A percentile compares a stretch with the other conserved stretches of the same genome.
These are phyloP conservation scores for Mesorhabditis belari DNA, from an alignment of 2,888 invertebrate genomes.

Conservation along the genomic window DNA sequence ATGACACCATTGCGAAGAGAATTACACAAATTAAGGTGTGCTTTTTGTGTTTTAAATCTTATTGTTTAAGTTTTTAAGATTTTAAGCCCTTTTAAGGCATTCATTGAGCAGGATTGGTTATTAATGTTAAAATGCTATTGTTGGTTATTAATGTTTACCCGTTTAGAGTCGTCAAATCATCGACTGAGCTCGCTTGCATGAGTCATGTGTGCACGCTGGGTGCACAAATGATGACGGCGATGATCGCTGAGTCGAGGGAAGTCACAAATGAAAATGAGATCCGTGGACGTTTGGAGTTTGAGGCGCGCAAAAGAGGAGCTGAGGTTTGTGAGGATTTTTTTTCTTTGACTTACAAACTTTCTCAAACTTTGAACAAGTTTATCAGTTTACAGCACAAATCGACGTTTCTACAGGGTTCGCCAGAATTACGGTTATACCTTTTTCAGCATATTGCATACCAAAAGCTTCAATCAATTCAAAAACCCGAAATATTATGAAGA, in stretches of 20 bases:
- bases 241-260: conserved; percentile 65
- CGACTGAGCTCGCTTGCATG: conserved; percentile 74
- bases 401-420: no score
- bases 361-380: neutral
- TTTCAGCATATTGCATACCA: no score
- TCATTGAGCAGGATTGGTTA: no score
- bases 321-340: conserved; percentile 54
- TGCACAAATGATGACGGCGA: conserved; percentile 73
- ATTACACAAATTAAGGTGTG: neutral
- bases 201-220: conserved; percentile 75
- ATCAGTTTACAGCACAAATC: neutral
- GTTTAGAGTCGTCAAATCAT: conserved; percentile 76
- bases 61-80: no score
- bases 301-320: conserved; percentile 72
- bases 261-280: conserved; percentile 29
- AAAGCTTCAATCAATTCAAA: no score
- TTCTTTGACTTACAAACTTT: neutral
- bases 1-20: neutral
- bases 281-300: conserved; percentile 21
- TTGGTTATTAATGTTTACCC: neutral
- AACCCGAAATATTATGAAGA: no score
- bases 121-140: no score
- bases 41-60: no score
- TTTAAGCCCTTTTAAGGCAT: no score
- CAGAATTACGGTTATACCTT: no score